A percentile compares a stretch with the other conserved stretches of the same genome.
These are phyloP conservation scores for Psilopsiagon aurifrons DNA, from an alignment of 2,113 vertebrate species.

Conservation along the genomic window DNA sequence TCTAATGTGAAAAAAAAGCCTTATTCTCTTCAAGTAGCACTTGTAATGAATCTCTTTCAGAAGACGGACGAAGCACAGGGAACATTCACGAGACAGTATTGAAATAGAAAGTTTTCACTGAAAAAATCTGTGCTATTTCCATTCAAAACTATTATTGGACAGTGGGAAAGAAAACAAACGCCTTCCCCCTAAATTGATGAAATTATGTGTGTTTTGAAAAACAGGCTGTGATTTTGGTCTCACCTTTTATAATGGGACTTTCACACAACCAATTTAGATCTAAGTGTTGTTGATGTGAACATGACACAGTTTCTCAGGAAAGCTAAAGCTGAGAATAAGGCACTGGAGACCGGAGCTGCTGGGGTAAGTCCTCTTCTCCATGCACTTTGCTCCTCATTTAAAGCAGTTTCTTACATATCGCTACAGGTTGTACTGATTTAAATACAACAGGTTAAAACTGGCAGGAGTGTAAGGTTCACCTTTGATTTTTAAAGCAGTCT, in stretches of 20 bases:
- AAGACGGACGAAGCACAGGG: background rate
- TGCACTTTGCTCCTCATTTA: slow-evolving; percentile 14
- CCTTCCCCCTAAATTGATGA: slow-evolving; percentile 7
- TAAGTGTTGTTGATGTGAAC: slow-evolving; percentile 71
- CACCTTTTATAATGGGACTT: slow-evolving; percentile 67
- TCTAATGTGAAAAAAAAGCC: background rate
- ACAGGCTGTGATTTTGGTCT: slow-evolving; percentile 47
- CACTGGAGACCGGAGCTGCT: background rate
- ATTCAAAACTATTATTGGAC: slow-evolving; percentile 46
- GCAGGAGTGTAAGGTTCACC: background rate
- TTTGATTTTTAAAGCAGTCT: slow-evolving; percentile 16
- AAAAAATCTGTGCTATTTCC: background rate
- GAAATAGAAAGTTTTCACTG: slow-evolving; percentile 29
- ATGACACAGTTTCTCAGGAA: slow-evolving; percentile 59
- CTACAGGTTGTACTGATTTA: slow-evolving; percentile 11
- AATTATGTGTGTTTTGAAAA: background rate
- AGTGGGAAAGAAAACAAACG: background rate
- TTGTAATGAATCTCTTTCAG: background rate
- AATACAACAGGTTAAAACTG: background rate
- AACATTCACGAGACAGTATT: background rate
- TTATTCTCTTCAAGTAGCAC: background rate
- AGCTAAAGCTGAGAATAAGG: slow-evolving; percentile 66
- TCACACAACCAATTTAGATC: slow-evolving; percentile 72
- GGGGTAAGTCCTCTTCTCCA: background rate
- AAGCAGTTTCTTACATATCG: background rate